Evolutionary conservation across 2,888 invertebrate species (phyloP).

Genomic region (Poecilobothrus nobilitatus): DNA sequence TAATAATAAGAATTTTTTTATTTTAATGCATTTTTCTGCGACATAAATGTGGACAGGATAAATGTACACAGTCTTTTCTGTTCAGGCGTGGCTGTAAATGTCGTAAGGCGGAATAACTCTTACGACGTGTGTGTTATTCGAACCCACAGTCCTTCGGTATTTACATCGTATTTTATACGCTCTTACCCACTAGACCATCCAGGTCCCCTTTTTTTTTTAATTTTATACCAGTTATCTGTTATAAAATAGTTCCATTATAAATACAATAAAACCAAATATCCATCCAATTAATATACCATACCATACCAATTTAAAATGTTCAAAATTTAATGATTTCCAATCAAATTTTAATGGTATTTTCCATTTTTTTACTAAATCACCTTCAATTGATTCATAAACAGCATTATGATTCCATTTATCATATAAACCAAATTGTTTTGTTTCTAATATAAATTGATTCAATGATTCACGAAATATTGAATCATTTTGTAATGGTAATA

Average conservation of each 20-base stretch:
- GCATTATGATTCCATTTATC: neutral
- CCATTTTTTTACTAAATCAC: neutral
- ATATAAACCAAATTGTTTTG: slow-evolving; percentile 1
- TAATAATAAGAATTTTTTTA: too few species aligned
- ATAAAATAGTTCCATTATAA: neutral
- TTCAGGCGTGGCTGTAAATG: too few species aligned
- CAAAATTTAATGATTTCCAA: neutral
- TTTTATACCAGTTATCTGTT: neutral
- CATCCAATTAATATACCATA: neutral
- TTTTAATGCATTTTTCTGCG: too few species aligned
- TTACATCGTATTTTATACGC: too few species aligned
- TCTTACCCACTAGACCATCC: too few species aligned
- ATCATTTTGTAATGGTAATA: neutral
- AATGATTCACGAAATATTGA: slow-evolving; percentile 8
- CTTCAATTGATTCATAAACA: neutral
- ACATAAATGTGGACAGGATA: too few species aligned
- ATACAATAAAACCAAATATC: neutral
- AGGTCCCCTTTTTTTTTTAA: too few species aligned
- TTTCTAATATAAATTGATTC: neutral
- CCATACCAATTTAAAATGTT: slow-evolving; percentile 2
- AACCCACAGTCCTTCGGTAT: too few species aligned
- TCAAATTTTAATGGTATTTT: neutral
- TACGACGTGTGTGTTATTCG: too few species aligned
- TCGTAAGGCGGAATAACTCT: too few species aligned
- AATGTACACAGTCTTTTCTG: too few species aligned